Evolutionary conservation across 2,797 vertebrate species (phyloP).

Genomic region (Gorsachius magnificus): DNA sequence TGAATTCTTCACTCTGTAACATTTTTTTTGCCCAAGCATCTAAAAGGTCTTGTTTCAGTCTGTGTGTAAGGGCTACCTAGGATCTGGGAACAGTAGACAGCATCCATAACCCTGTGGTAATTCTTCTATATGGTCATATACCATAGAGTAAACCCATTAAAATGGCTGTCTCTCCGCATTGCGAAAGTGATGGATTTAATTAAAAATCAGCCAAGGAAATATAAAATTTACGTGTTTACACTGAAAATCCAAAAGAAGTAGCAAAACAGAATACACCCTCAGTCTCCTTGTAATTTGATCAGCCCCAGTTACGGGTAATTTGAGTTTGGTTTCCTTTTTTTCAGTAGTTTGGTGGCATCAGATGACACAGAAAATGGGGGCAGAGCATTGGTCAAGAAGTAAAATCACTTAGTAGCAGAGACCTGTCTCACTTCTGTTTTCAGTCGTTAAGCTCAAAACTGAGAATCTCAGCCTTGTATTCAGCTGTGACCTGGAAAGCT

Average conservation of each 20-base stretch:
- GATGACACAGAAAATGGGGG: fast-evolving
- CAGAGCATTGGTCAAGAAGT: not conserved
- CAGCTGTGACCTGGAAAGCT: not conserved
- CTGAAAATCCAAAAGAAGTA: not conserved
- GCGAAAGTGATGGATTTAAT: not conserved
- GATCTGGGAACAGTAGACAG: not conserved
- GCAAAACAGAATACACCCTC: not conserved
- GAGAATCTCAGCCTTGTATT: not conserved
- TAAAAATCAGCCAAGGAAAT: not conserved
- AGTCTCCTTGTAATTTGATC: not conserved
- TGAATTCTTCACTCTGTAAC: not conserved
- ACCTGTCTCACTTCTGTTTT: not conserved
- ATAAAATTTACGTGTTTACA: not conserved
- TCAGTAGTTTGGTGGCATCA: not conserved
- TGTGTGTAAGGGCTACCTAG: not conserved
- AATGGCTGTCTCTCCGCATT: not conserved
- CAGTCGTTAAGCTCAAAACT: not conserved
- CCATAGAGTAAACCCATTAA: not conserved
- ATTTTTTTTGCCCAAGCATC: not conserved
- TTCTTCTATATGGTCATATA: not conserved
- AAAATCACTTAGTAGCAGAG: not conserved
- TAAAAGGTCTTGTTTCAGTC: not conserved
- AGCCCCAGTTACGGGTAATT: not conserved
- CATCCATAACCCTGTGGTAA: not conserved
- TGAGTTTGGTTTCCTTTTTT: not conserved